Percentiles rank a stretch among this genome's conserved stretches.
These are phyloP conservation scores for Blera fallax DNA, from an alignment of 2,888 invertebrate genomes.

Conservation along the genomic window DNA sequence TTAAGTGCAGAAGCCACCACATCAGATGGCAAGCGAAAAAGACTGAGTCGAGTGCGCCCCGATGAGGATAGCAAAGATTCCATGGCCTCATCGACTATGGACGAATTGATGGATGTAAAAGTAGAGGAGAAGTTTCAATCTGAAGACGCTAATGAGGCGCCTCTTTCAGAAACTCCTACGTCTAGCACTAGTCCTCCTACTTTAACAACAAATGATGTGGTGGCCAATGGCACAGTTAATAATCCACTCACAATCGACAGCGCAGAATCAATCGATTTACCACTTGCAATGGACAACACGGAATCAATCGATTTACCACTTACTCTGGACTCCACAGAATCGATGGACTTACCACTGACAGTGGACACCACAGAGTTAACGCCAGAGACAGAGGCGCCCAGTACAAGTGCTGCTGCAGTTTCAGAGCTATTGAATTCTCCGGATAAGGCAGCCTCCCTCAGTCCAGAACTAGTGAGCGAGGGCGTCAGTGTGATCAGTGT, in stretches of 20 bases:
- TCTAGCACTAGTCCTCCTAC: background rate
- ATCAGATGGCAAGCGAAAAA: slow-evolving; percentile 62
- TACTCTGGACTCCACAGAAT: slow-evolving; percentile 74
- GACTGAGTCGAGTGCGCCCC: slow-evolving; percentile 50
- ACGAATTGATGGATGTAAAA: slow-evolving; percentile 76
- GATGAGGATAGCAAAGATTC: slow-evolving; percentile 80
- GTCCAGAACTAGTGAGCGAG: slow-evolving; percentile 80
- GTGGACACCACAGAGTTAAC: slow-evolving; percentile 44
- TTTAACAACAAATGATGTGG: slow-evolving; percentile 48
- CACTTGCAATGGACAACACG: slow-evolving; percentile 73
- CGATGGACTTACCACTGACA: slow-evolving; percentile 34
- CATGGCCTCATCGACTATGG: slow-evolving; percentile 77
- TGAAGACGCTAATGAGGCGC: slow-evolving; percentile 72
- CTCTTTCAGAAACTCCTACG: background rate
- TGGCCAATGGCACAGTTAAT: slow-evolving; percentile 27
- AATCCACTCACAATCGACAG: background rate
- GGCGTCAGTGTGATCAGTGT: slow-evolving; percentile 81
- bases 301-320: slow-evolving; percentile 52
- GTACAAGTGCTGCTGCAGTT: slow-evolving; percentile 22
- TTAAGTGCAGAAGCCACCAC: slow-evolving; percentile 59
- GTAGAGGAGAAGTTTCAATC: slow-evolving; percentile 76
- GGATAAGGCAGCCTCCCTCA: slow-evolving; percentile 79
- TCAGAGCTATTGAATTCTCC: slow-evolving; percentile 58
- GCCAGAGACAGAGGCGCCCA: slow-evolving; percentile 9
- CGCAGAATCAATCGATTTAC: background rate